phyloP scores from a whole-genome alignment of 2,888 invertebrate species.

The Pseudoips prasinana region DNA sequence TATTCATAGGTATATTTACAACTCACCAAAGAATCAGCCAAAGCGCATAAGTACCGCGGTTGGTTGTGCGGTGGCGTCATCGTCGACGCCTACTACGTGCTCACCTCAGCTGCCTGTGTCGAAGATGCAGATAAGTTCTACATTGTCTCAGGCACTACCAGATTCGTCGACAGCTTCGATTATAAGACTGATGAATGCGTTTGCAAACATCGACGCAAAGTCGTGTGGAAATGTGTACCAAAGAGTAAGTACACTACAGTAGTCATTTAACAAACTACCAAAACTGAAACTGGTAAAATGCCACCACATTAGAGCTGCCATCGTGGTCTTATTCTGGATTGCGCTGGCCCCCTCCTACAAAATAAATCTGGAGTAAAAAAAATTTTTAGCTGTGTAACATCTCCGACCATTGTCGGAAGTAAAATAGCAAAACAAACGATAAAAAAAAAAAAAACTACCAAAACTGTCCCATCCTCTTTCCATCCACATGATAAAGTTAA shows the following conservation, averaged over 20 bases:
- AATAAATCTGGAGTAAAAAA: too few relatives aligned
- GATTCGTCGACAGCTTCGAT: slow-evolving; percentile 67
- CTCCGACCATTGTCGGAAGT: too few relatives aligned
- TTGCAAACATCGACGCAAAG: slow-evolving; percentile 63
- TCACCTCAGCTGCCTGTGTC: slow-evolving; percentile 73
- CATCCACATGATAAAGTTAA: too few relatives aligned
- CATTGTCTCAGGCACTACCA: slow-evolving; percentile 68
- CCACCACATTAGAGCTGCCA: too few relatives aligned
- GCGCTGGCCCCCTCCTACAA: too few relatives aligned
- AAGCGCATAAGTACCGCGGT: slow-evolving; percentile 70
- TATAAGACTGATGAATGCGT: slow-evolving; percentile 64
- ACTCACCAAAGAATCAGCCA: slow-evolving; percentile 70
- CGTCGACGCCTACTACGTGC: slow-evolving; percentile 58
- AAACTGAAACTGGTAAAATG: too few relatives aligned
- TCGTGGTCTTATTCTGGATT: too few relatives aligned
- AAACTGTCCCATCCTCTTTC: not conserved
- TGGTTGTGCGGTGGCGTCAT: slow-evolving; percentile 75
- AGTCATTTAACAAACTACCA: not conserved
- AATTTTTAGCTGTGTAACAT: too few relatives aligned
- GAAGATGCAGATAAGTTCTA: slow-evolving; percentile 75
- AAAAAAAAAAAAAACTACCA: too few relatives aligned
- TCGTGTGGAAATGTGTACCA: slow-evolving; percentile 75
- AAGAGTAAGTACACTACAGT: slow-evolving; percentile 57
- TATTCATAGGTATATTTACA: slow-evolving; percentile 66
- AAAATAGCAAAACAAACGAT: too few relatives aligned